Conservation (phyloP, 2,113 vertebrate species). For the Chunga burmeisteri region DNA sequence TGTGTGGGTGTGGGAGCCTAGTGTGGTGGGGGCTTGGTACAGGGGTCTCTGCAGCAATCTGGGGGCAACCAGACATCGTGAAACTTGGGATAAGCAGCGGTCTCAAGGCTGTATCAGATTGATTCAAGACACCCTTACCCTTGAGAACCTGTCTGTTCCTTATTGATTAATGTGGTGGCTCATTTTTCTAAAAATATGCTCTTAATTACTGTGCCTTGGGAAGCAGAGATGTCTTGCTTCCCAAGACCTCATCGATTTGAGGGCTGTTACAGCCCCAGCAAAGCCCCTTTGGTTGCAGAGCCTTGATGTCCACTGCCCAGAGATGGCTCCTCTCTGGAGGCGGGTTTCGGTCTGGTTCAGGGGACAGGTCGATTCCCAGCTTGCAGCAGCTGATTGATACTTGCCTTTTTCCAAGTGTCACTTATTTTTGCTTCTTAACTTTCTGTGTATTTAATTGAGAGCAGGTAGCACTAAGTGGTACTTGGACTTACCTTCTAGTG, state of each 20-base stretch:
- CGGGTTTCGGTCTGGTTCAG: not conserved
- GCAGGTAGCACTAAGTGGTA: not conserved
- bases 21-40: fast-evolving
- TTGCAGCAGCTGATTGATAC: not conserved
- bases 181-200: conserved; percentile 12
- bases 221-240: not conserved
- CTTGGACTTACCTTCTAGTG: not conserved
- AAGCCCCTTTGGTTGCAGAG: not conserved
- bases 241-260: not conserved
- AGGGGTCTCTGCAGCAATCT: not conserved
- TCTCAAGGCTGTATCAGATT: not conserved
- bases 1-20: fast-evolving
- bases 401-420: not conserved
- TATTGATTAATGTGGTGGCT: not conserved
- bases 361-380: fast-evolving
- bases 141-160: not conserved
- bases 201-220: not conserved
- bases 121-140: not conserved
- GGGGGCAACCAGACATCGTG: not conserved
- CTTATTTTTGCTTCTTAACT: not conserved
- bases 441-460: not conserved
- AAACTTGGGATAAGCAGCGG: not conserved
- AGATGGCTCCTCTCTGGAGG: not conserved
- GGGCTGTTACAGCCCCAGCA: not conserved
- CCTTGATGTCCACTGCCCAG: not conserved